Conservation (phyloP, 1,140 invertebrate species). For the Diprion similis region DNA sequence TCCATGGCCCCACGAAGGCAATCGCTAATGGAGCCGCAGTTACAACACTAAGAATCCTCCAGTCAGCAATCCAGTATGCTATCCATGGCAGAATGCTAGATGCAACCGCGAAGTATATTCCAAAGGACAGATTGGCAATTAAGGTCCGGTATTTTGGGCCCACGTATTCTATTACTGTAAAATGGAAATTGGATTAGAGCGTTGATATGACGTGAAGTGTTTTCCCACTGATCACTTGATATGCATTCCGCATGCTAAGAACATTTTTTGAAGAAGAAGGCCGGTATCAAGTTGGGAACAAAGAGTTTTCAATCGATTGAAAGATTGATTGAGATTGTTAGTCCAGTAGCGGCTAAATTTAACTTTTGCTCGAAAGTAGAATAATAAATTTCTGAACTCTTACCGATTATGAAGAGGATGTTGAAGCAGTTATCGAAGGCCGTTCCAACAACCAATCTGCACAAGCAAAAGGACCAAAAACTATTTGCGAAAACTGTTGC, state of each 20-base stretch:
- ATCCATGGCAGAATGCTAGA: conserved; percentile 82
- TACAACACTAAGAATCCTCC: conserved; percentile 75
- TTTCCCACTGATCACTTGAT: conserved; percentile 22
- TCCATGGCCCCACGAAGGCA: conserved; percentile 73
- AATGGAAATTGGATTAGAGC: background rate
- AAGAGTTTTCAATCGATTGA: no score
- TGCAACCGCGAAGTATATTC: conserved; percentile 84
- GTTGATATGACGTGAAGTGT: background rate
- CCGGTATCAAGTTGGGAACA: no score
- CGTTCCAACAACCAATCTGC: conserved; percentile 82
- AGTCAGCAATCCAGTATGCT: conserved; percentile 77
- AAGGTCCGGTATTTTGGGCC: conserved; percentile 85
- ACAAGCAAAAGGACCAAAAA: conserved; percentile 79
- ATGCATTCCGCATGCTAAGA: no score
- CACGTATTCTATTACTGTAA: conserved; percentile 83
- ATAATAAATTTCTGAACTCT: conserved; percentile 37
- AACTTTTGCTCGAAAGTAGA: no score
- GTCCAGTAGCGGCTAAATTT: no score
- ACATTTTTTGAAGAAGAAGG: no score
- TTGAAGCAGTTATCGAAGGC: conserved; percentile 91
- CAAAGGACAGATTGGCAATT: conserved; percentile 88
- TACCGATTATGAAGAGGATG: conserved; percentile 91
- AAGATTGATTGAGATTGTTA: no score
- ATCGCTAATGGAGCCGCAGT: conserved; percentile 78
- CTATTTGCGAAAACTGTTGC: conserved; percentile 75